Evolutionary conservation across 2,113 vertebrate species (phyloP), one percentile per base, ranked within the genome.

Genomic region (Pluvianellus socialis): DNA sequence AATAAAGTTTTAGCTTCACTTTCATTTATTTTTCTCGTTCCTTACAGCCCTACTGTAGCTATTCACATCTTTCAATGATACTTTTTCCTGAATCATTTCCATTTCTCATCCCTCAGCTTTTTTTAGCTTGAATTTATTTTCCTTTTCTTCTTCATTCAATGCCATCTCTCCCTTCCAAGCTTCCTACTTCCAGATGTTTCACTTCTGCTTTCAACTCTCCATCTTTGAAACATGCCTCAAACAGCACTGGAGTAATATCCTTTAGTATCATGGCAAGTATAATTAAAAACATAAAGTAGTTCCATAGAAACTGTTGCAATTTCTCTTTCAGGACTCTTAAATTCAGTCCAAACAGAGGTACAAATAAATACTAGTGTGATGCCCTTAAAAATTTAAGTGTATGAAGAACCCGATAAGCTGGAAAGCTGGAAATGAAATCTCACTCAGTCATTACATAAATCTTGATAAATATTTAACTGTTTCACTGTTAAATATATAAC

Each of bases 71-170:
- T 94, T 88, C 59, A 92, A 35, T 21, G 62, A 79, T 76, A 56
- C 56, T 55, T 66, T 24, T 70, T 63, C 45, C 59, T 23, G 17
- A 94, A 33, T 81, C 8, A 86, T 71, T 96, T 95, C 18, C 58
- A 58, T 70, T 89, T 92, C 52, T 40, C 38, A 86, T 47, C 12
- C 26, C 42, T 91, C 68, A 44, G 38, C 6, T 84, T 91, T 86
- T 86, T 73, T 77, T 67, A 92, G 86, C 9, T 59, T 83, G 33
- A 80, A 86, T 74, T 92, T 90, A 82, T 90, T 81, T 93, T 86
- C 63, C 55, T 88, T 77, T 53, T 91, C 59, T 84, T 79, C 30
- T 84, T 33, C 68, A 76, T 81, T 91, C 74, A 89, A 30, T 45
- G 53, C 7, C 16, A 74, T 79, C 86, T 87, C 56, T 91, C 65